Percentiles rank a stretch among this genome's conserved stretches.
These are phyloP conservation scores for Chelidonichthys spinosus DNA, from an alignment of 2,797 vertebrate species.

Conservation along the genomic window DNA sequence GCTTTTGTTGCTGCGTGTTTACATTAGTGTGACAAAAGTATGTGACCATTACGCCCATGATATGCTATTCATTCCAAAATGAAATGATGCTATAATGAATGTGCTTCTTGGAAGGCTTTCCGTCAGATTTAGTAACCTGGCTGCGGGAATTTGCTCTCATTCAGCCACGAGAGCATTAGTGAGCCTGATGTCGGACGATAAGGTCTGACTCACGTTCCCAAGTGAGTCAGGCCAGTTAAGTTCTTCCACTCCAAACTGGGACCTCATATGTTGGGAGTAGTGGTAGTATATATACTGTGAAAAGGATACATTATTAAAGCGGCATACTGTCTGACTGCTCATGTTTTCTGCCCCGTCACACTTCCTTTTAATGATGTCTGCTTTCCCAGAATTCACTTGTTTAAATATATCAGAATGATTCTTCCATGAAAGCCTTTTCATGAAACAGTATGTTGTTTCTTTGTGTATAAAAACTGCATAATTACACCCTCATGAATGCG, in stretches of 20 bases:
- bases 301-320: no score
- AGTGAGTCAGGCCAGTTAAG: constrained; percentile 3
- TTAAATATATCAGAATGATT: neutral
- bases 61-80: neutral
- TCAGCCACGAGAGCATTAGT: constrained; percentile 5
- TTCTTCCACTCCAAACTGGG: constrained; percentile 5
- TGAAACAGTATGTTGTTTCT: neutral
- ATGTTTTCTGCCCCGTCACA: neutral
- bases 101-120: constrained; percentile 1
- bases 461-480: neutral
- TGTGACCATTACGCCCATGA: neutral
- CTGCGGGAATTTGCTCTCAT: constrained; percentile 8
- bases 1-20: neutral
- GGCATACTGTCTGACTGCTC: no score
- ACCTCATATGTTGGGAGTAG: no score
- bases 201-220: neutral
- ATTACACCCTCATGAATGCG: neutral
- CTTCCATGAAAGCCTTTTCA: neutral
- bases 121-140: neutral
- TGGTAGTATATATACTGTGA: no score
- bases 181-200: constrained; percentile 10
- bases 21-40: neutral
- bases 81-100: neutral
- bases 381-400: neutral
- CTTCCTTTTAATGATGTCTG: neutral